Evolutionary conservation across 1,140 invertebrate species (phyloP).

Genomic region (Helicorthomorpha holstii): DNA sequence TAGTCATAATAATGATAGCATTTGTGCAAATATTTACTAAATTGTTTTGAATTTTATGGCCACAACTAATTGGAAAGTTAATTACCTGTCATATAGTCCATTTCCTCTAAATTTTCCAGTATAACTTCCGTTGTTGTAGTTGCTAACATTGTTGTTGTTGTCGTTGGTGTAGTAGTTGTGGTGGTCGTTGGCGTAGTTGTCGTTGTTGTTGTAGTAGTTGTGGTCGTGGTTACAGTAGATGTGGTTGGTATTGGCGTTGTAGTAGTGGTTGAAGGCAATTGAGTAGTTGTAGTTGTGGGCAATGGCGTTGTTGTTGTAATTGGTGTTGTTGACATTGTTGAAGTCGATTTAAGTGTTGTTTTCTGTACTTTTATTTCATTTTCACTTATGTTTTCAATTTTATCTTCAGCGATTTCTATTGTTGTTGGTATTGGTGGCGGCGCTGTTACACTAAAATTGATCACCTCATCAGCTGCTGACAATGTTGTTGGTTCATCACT

Average conservation of each 20-base stretch:
- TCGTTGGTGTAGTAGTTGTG: constrained; percentile 13
- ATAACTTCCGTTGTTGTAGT: too few relatives aligned
- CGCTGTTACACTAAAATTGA: too few relatives aligned
- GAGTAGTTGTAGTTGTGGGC: neutral
- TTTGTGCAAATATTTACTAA: too few relatives aligned
- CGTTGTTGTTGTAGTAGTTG: constrained; percentile 3
- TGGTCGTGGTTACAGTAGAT: constrained; percentile 1
- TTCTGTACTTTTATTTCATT: too few relatives aligned
- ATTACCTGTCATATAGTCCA: constrained; percentile 41
- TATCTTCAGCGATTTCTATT: too few relatives aligned
- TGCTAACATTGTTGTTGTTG: too few relatives aligned
- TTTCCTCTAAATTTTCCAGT: neutral
- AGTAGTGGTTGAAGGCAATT: neutral
- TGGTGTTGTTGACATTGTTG: neutral
- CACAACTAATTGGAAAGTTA: neutral
- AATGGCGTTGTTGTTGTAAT: neutral
- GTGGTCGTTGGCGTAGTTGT: neutral
- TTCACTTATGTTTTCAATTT: too few relatives aligned
- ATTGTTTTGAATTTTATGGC: neutral
- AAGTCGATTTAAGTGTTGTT: too few relatives aligned
- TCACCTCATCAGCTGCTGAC: too few relatives aligned
- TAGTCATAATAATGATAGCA: too few relatives aligned
- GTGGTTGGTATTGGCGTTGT: constrained; percentile 1
- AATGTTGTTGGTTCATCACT: too few relatives aligned
- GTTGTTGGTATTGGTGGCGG: too few relatives aligned